Percentiles rank a stretch among this genome's conserved stretches.
Evolutionary conservation across 1,140 invertebrate genomes (phyloP).

Genomic region (Ptiloglossa arizonensis): DNA sequence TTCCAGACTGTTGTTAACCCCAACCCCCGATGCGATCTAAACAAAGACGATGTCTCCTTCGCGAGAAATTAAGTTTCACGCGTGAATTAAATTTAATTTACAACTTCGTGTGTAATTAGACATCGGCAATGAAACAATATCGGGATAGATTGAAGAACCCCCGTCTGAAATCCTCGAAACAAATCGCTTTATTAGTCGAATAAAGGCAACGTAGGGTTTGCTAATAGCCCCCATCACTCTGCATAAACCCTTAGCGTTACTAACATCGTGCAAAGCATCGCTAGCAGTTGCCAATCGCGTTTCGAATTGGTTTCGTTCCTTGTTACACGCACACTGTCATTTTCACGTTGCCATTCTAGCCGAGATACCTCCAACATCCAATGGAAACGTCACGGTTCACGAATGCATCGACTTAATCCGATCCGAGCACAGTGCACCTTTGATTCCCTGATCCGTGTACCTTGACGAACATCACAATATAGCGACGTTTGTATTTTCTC

Average conservation of each 20-base stretch:
- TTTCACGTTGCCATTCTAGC: background rate
- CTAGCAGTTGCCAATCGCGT: background rate
- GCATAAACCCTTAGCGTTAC: background rate
- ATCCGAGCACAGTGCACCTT: constrained; percentile 34
- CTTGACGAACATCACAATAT: constrained; percentile 56
- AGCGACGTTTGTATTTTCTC: constrained; percentile 56
- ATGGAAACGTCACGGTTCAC: constrained; percentile 31
- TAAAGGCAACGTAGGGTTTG: background rate
- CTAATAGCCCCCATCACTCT: background rate
- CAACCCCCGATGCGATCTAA: too few relatives aligned
- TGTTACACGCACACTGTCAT: background rate
- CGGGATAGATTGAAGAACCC: too few relatives aligned
- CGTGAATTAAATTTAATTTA: too few relatives aligned
- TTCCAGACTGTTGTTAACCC: too few relatives aligned
- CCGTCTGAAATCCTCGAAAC: background rate
- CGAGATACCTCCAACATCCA: background rate
- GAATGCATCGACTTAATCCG: constrained; percentile 37
- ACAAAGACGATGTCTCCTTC: too few relatives aligned
- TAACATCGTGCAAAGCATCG: background rate
- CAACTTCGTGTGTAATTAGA: too few relatives aligned
- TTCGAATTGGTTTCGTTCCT: background rate
- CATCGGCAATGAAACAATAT: too few relatives aligned
- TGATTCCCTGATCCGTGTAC: constrained; percentile 50
- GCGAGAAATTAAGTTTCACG: too few relatives aligned
- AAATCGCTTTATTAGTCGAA: background rate